phyloP scores from a whole-genome alignment of 1,140 invertebrate genomes.

The Hylaeus volcanicus region DNA sequence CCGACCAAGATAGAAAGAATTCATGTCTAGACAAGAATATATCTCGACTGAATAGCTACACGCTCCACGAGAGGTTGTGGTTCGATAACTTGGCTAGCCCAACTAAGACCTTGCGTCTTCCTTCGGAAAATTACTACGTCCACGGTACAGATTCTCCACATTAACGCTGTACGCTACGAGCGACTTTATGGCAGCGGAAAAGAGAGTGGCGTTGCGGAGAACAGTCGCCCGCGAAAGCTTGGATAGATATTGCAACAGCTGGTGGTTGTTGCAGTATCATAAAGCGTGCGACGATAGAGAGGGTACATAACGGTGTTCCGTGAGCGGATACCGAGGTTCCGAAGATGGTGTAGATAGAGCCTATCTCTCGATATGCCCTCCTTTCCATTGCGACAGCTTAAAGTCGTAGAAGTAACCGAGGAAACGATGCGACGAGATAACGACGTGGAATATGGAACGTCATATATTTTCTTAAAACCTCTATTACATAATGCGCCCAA shows the following conservation, averaged over 20 bases:
- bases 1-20: too few species aligned
- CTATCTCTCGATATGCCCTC: background rate
- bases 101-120: too few species aligned
- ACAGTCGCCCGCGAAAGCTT: constrained; percentile 29
- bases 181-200: background rate
- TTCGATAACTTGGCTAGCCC: too few species aligned
- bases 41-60: too few species aligned
- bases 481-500: too few species aligned
- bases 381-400: background rate
- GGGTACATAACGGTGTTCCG: constrained; percentile 34
- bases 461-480: background rate
- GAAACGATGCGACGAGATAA: too few species aligned
- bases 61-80: too few species aligned
- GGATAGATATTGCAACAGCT: constrained; percentile 56
- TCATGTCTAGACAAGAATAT: too few species aligned
- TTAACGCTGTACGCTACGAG: too few species aligned
- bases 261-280: constrained; percentile 45
- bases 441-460: background rate
- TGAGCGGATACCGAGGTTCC: background rate
- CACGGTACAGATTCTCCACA: too few species aligned
- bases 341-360: background rate
- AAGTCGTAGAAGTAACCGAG: background rate
- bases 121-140: too few species aligned
- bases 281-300: constrained; percentile 38
- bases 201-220: background rate